Evolutionary conservation across 2,113 vertebrate species (phyloP).

Genomic region (Balaenoptera acutorostrata): DNA sequence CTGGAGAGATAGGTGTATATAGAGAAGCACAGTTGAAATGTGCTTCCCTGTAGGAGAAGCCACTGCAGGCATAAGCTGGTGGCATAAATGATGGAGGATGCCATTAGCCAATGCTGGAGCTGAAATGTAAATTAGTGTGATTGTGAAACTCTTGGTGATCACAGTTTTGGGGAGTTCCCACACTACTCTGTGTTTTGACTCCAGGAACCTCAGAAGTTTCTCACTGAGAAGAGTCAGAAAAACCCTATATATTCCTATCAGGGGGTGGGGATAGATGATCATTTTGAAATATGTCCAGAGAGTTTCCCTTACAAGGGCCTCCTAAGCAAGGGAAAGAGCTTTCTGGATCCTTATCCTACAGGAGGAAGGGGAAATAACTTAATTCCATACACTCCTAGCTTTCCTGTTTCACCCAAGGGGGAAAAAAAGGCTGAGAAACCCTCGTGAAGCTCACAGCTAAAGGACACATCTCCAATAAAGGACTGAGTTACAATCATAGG

Average conservation of each 20-base stretch:
- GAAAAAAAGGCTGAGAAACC: background rate
- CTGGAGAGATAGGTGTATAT: background rate
- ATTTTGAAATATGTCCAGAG: background rate
- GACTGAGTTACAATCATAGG: background rate
- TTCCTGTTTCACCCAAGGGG: background rate
- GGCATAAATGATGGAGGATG: background rate
- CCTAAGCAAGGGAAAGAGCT: background rate
- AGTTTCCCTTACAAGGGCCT: background rate
- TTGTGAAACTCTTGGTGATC: background rate
- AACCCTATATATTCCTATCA: background rate
- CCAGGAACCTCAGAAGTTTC: background rate
- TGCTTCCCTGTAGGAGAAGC: background rate
- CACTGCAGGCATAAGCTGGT: background rate
- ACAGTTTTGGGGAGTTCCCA: background rate
- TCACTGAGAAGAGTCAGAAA: background rate
- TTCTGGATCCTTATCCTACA: background rate
- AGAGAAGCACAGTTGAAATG: background rate
- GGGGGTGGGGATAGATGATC: background rate
- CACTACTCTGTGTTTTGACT: background rate
- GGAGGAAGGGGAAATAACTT: background rate
- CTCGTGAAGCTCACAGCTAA: background rate
- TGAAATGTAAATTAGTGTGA: background rate
- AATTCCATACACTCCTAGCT: background rate
- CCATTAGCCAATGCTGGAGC: background rate
- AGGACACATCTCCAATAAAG: background rate